A percentile compares a stretch with the other conserved stretches of the same genome.
Conservation (phyloP, 2,113 vertebrate genomes). For the Leptodactylus fuscus region DNA sequence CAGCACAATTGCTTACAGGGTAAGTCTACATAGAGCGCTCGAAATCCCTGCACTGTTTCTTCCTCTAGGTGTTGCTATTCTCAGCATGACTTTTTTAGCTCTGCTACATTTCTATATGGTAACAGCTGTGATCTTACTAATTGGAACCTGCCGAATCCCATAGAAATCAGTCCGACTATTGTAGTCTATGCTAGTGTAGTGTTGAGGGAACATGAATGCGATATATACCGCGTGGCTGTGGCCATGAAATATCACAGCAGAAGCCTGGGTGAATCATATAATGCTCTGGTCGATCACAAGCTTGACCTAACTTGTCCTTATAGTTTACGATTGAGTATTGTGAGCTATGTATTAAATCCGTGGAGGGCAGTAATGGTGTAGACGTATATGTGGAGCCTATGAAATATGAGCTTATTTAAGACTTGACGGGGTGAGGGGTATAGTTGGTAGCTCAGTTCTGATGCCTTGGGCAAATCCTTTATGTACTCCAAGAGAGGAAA, state of each 20-base stretch:
- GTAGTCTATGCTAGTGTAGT: neutral
- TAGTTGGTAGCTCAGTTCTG: neutral
- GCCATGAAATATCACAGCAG: neutral
- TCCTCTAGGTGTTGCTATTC: neutral
- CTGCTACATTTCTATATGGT: neutral
- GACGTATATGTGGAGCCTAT: neutral
- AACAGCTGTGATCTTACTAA: neutral
- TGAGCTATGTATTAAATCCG: neutral
- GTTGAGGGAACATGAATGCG: neutral
- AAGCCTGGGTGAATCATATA: neutral
- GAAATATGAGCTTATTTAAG: neutral
- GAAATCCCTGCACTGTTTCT: neutral
- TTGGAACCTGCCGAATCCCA: neutral
- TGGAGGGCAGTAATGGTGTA: neutral
- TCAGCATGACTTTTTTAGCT: neutral
- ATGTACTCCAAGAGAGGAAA: neutral
- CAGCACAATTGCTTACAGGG: no score
- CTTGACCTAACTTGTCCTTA: constrained; percentile 29
- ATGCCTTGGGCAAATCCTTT: neutral
- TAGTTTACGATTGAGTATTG: neutral
- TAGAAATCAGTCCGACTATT: neutral
- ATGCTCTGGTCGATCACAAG: neutral
- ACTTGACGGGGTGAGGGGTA: neutral
- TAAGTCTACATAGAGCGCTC: no score
- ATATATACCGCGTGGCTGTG: neutral